Percentiles rank a stretch among this genome's conserved stretches.
phyloP scores from a whole-genome alignment of 2,113 vertebrate genomes.

The Neomonachus schauinslandi region DNA sequence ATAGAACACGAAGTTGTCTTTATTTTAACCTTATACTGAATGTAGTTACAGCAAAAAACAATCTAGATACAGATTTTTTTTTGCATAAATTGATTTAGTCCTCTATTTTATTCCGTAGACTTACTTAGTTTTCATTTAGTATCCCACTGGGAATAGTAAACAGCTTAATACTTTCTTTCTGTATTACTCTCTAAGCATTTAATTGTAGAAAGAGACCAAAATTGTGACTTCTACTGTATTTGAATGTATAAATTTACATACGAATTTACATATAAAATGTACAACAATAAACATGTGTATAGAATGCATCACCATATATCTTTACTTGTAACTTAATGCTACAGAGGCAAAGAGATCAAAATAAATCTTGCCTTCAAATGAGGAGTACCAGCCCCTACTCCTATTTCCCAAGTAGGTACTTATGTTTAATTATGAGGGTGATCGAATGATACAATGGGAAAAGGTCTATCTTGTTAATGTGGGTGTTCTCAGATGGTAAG shows the following conservation, averaged over 20 bases:
- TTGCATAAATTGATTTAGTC: constrained; percentile 59
- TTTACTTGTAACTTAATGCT: constrained; percentile 9
- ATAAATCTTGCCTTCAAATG: not conserved
- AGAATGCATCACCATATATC: not conserved
- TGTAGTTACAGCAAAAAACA: constrained; percentile 64
- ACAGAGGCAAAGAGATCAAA: not conserved
- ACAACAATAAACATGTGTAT: not conserved
- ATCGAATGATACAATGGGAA: not conserved
- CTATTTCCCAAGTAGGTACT: not conserved
- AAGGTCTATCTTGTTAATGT: not conserved
- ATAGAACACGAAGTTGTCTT: constrained; percentile 25
- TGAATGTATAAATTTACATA: constrained; percentile 23
- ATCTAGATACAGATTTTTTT: constrained; percentile 14
- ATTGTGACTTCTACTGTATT: not conserved
- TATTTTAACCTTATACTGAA: constrained; percentile 57
- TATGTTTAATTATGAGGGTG: not conserved
- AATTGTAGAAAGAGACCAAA: constrained; percentile 29
- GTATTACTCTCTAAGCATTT: constrained; percentile 42
- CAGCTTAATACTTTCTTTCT: constrained; percentile 45
- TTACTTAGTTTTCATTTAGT: constrained; percentile 60
- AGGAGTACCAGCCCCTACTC: not conserved
- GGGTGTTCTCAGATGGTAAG: not conserved
- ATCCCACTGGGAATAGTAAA: constrained; percentile 49
- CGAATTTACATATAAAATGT: not conserved
- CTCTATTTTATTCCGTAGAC: constrained; percentile 45